Evolutionary conservation across 2,797 vertebrate genomes (phyloP).

Genomic region (Danio kyathit): DNA sequence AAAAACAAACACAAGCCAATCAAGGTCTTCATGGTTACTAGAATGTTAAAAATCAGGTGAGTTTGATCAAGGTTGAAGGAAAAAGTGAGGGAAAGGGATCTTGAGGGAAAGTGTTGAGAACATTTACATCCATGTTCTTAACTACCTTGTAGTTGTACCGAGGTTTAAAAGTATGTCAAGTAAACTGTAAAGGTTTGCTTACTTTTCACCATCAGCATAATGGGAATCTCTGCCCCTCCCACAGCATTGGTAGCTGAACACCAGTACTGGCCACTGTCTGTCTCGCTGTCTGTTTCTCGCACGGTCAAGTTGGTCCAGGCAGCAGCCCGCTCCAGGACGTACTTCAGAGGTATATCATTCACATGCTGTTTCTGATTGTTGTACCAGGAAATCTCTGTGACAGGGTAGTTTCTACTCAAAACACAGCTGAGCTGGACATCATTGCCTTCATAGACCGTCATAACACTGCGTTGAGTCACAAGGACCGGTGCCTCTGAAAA

Average conservation of each 20-base stretch:
- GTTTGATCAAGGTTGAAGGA: too few relatives aligned
- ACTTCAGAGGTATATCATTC: conserved; percentile 74
- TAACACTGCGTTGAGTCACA: conserved; percentile 76
- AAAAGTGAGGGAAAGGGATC: too few relatives aligned
- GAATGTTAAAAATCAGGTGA: too few relatives aligned
- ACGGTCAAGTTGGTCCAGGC: conserved; percentile 84
- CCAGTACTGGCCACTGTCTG: conserved; percentile 86
- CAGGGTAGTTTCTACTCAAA: conserved; percentile 71
- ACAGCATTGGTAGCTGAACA: conserved; percentile 85
- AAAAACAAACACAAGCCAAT: too few relatives aligned
- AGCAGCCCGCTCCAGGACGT: conserved; percentile 77
- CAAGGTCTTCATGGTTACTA: too few relatives aligned
- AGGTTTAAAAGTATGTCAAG: neutral
- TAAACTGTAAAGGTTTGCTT: conserved; percentile 61
- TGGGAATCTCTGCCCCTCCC: conserved; percentile 81
- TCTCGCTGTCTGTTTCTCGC: conserved; percentile 76
- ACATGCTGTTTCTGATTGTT: conserved; percentile 81
- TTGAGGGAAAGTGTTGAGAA: too few relatives aligned
- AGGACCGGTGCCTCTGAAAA: conserved; percentile 82
- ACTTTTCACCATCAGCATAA: conserved; percentile 87
- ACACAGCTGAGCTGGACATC: conserved; percentile 85
- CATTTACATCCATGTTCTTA: neutral
- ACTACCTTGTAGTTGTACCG: neutral
- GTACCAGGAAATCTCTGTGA: conserved; percentile 82
- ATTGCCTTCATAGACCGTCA: conserved; percentile 86